These are phyloP conservation scores for Anastrepha ludens DNA, from an alignment of 1,140 invertebrate species.

Conservation along the genomic window DNA sequence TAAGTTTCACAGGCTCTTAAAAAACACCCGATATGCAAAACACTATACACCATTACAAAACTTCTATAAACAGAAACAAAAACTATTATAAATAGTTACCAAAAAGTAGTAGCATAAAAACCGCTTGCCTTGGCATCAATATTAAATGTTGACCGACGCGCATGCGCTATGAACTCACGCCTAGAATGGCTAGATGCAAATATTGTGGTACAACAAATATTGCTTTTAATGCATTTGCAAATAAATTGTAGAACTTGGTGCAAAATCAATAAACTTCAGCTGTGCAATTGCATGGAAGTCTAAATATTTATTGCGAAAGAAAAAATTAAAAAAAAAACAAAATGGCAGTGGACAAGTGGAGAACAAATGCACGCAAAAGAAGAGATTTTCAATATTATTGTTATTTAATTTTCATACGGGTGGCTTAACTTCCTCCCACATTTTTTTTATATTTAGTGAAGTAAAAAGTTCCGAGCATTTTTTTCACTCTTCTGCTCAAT, in stretches of 20 bases:
- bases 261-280: neutral
- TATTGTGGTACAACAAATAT: neutral
- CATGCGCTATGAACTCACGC: conserved; percentile 39
- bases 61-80: neutral
- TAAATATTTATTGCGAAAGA: conserved; percentile 26
- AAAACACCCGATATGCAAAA: too few species aligned
- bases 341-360: neutral
- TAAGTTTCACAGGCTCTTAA: too few species aligned
- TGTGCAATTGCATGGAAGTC: neutral
- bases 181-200: neutral
- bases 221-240: neutral
- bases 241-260: conserved; percentile 20
- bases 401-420: too few species aligned
- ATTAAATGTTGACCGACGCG: conserved; percentile 4
- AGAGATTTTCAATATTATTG: too few species aligned
- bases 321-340: neutral
- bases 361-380: too few species aligned
- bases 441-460: too few species aligned
- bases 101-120: neutral
- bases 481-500: too few species aligned
- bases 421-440: too few species aligned
- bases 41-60: neutral
- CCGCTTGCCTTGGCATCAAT: conserved; percentile 30
- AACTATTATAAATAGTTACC: neutral
- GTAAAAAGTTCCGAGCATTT: too few species aligned